Percentiles rank a stretch among this genome's conserved stretches.
These are phyloP conservation scores for Hoplostethus mediterraneus DNA, from an alignment of 2,797 vertebrate species.

Conservation along the genomic window DNA sequence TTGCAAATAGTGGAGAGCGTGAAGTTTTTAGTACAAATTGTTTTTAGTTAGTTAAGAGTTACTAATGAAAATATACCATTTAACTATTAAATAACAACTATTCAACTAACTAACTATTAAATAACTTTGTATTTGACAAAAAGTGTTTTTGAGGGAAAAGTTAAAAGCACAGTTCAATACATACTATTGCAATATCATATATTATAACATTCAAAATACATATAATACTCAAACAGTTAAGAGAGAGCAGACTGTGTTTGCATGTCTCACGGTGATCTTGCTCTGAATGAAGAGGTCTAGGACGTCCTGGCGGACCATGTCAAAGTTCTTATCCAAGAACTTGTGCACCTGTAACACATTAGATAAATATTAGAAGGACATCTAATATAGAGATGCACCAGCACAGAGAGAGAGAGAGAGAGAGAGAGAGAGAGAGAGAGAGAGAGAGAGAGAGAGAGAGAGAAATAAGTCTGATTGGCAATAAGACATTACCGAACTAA, in stretches of 20 bases:
- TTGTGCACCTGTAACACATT: conserved; percentile 89
- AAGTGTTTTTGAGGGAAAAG: no score
- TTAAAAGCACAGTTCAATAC: no score
- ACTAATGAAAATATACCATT: no score
- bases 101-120: no score
- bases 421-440: not conserved
- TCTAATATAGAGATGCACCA: not conserved
- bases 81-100: no score
- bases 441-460: not conserved
- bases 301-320: conserved; percentile 95
- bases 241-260: not conserved
- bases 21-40: not conserved
- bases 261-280: conserved; percentile 88
- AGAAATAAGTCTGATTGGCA: not conserved
- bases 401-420: not conserved
- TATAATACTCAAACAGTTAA: not conserved
- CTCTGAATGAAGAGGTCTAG: conserved; percentile 93
- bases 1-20: not conserved
- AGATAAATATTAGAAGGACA: not conserved
- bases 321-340: conserved; percentile 97
- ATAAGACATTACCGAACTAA: conserved; percentile 28
- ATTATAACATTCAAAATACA: no score
- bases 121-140: no score
- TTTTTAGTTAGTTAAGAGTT: not conserved
- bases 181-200: no score